Conservation (phyloP, 1,140 invertebrate species). For the Calosoma granatense region DNA sequence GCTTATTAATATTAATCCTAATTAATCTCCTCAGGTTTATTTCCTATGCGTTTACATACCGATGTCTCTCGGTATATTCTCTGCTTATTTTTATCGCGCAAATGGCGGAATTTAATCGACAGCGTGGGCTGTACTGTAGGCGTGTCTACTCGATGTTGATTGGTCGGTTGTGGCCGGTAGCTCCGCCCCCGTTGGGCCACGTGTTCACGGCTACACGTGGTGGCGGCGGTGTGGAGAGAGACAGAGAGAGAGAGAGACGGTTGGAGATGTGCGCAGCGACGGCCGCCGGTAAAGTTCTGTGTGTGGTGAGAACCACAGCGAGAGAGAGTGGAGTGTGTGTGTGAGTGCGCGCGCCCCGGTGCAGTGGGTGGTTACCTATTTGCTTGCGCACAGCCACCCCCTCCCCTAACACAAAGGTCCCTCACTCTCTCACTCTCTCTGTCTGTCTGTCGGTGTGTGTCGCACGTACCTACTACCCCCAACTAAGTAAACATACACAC, state of each 20-base stretch:
- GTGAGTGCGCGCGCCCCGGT: too few species aligned
- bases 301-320: background rate
- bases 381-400: too few species aligned
- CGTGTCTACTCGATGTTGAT: background rate
- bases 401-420: too few species aligned
- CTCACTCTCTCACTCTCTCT: background rate
- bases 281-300: background rate
- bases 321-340: background rate
- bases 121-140: background rate
- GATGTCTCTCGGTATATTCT: too few species aligned
- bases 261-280: background rate
- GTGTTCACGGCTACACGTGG: background rate
- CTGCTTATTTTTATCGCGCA: slow-evolving; percentile 1
- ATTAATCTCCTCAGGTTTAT: too few species aligned
- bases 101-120: slow-evolving; percentile 1
- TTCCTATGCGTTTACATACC: too few species aligned
- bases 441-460: background rate
- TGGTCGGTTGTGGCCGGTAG: background rate
- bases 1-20: too few species aligned
- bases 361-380: too few species aligned
- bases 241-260: background rate
- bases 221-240: background rate
- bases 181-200: background rate
- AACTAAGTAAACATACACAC: too few species aligned
- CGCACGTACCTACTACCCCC: background rate